Base-by-base conservation (phyloP, 2,888 invertebrate genomes). In the Steinernema hermaphroditum region DNA sequence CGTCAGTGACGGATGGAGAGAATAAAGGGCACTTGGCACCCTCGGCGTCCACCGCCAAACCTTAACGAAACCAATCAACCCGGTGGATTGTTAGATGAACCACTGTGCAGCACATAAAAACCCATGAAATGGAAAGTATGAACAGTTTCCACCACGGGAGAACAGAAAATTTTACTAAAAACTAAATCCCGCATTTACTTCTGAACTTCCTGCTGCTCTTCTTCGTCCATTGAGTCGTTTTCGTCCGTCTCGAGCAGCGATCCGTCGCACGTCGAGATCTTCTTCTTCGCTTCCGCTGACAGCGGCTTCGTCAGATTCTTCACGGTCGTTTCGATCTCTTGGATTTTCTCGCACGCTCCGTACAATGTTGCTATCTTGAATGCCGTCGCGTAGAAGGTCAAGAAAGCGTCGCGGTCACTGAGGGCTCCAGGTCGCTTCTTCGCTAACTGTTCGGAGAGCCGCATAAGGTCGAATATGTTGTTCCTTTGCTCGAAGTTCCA, bases 351-450 rank as follows among this genome's bases (percentile, higher is more conserved):
- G 6, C 22, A 2, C 4, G 16, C 16, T 12, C 6, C 4, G 46
- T 46, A 46, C 46, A 46, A 16, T n/a, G 46, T n/a, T 8, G 54
- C 54, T 2, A 54, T 12, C 12, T 27, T 22, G 27, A 54, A 54
- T 8, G 54, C 22, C n/a, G 54, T 54, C n/a, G 54, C 27, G 54
- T 24, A 54, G 54, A 54, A 54, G 6, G 24, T 54, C 54, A 54
- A 8, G 54, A 24, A 54, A 2, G 24, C 16, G 24, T 9, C 2
- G 54, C 14, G 6, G 27, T 54, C 54, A 27, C 24, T 22, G 27
- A 54, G 22, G 6, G 54, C 54, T 4, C 54, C 54, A 4, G 54
- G 54, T 4, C 54, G 27, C 54, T 54, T 22, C 22, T 27, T 54
- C 27, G 54, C 54, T 8, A 54, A 27, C 27, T 54, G 6, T 1